Base-by-base conservation (phyloP, 2,113 vertebrate species). In the Lamprotornis superbus region DNA sequence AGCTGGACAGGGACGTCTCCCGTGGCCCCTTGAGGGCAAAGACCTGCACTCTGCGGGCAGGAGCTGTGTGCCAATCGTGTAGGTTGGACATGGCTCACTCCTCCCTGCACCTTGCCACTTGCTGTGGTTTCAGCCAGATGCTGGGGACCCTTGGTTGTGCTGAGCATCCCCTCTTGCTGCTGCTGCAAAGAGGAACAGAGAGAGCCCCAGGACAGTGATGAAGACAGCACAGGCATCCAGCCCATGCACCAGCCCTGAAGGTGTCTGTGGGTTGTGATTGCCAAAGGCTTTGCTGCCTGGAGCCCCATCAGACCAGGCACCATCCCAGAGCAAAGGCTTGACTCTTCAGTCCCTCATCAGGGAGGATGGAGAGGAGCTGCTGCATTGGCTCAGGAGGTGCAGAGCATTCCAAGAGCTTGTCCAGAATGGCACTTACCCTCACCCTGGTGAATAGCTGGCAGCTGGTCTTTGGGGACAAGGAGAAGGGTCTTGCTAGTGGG, bases 251-350 rank as follows among this genome's bases (percentile, higher is more conserved):
- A 76, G 63, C 30, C 83, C 61, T 27, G 52, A 35, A 56, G 56
- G 28, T 64, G 40, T 27, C 78, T 71, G 39, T 49, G 49, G 49
- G 25, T 17, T 90, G 44, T 31, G 70, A 56, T 1, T 78, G 57
- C 24, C 47, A 21, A 68, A 53, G 42, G 33, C 9, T 87, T 42
- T 46, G 11, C 39, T 65, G 76, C 64, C 63, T 9, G 15, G n/a
- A 56, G 57, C 28, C 15, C 40, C 68, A 11, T 37, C 55, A 64
- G 42, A 56, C 7, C 37, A 83, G 57, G 50, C 49, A 67, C 42
- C 18, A 15, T 7, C 27, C 55, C 0, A 0, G 11, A 61, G 27
- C 1, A 9, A 64, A 53, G 39, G 53, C 53, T 31, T 12, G 11
- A 35, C 35, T 12, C 12, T 28, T 64, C 33, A 53, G 50, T 15